Evolutionary conservation across 2,888 invertebrate species (phyloP).

Genomic region (Ichneumoninae sp.): DNA sequence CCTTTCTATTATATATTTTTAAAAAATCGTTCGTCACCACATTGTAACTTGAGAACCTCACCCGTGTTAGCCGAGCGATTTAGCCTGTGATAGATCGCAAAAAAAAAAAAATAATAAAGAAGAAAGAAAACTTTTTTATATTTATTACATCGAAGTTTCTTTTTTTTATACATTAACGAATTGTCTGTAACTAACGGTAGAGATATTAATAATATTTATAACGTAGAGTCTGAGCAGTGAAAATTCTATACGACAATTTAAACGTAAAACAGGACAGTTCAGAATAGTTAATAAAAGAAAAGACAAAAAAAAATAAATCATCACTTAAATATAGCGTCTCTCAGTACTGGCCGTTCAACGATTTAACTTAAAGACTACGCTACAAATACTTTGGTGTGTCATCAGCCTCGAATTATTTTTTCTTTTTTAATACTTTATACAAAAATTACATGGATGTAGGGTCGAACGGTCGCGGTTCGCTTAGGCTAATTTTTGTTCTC

Average conservation of each 20-base stretch:
- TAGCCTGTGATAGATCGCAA: slow-evolving; percentile 75
- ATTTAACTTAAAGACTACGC: slow-evolving; percentile 39
- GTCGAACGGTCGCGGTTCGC: background rate
- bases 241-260: slow-evolving; percentile 13
- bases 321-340: slow-evolving; percentile 40
- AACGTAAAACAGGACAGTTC: slow-evolving; percentile 41
- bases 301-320: slow-evolving; percentile 37
- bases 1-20: slow-evolving; percentile 10
- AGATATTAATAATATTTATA: slow-evolving; percentile 48
- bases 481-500: slow-evolving; percentile 72
- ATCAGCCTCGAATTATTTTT: slow-evolving; percentile 60
- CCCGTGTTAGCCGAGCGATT: slow-evolving; percentile 63
- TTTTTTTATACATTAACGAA: slow-evolving; percentile 51
- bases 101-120: slow-evolving; percentile 57
- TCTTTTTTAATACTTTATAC: slow-evolving; percentile 57
- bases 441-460: slow-evolving; percentile 56
- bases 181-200: slow-evolving; percentile 26
- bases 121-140: slow-evolving; percentile 52
- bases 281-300: background rate
- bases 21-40: slow-evolving; percentile 28
- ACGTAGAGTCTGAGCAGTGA: slow-evolving; percentile 16
- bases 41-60: background rate
- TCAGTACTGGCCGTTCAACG: slow-evolving; percentile 25
- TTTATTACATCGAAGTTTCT: slow-evolving; percentile 57
- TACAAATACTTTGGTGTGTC: slow-evolving; percentile 70